Base-by-base conservation (phyloP, 2,797 vertebrate genomes). In the Sarcophilus harrisii region DNA sequence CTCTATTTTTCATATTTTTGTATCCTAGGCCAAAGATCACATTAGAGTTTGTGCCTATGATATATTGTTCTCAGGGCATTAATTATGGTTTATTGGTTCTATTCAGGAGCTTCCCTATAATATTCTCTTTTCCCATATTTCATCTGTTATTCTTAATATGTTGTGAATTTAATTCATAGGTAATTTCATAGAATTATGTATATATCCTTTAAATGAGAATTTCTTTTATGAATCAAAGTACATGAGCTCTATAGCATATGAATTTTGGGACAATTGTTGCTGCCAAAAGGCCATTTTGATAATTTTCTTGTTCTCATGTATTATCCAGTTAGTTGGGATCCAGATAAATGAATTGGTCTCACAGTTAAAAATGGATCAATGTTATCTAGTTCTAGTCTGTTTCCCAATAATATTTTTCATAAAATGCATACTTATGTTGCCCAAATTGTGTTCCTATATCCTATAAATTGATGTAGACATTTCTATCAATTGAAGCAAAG, bases 391-490 rank as follows among this genome's bases (percentile, higher is more conserved):
- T 49, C 59, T 60, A n/a, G 92, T 58, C 57, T 93, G 59, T 66
- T 96, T 95, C 81, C 92, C 91, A 91, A 2, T 95, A 90, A 92
- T 27, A 92, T n/a, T 95, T 95, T 94, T 89, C 10, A 58, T 49
- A 4, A 12, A 32, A 92, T 52, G 18, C 0, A 14, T 5, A 24
- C 90, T 27, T 57, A 95, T 90, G 45, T 97, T 93, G 60, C n/a
- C 1, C 90, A 27, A 81, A 92, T 94, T 21, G 55, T 52, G 27
- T 24, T 91, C 95, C 4, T 93, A 38, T 58, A 29, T 95, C 95
- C 55, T 95, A 54, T 91, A 98, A 97, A 55, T n/a, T 95, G 58
- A 92, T 73, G 93, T 93, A 95, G 38, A 5, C 29, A 1, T 93
- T 96, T 94, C 66, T 59, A 66, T 52, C 95, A 38, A 93, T 93